A percentile compares a stretch with the other conserved stretches of the same genome.
Conservation (phyloP, 2,113 vertebrate genomes). For the Caranx ignobilis region DNA sequence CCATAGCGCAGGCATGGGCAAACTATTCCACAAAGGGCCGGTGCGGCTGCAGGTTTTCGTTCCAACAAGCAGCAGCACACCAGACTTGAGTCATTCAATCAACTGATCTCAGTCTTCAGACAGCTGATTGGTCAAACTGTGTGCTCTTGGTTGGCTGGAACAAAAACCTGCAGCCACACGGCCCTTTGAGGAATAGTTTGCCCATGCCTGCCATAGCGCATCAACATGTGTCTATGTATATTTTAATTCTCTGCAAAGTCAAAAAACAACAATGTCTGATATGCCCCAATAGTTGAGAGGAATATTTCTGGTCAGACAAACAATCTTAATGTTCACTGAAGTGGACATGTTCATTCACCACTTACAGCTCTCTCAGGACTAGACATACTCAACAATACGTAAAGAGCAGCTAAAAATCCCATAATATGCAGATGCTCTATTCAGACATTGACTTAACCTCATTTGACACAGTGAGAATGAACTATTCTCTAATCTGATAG, state of each 20-base stretch:
- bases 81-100: no score
- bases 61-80: no score
- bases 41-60: no score
- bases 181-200: no score
- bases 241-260: conserved; percentile 1
- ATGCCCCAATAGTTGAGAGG: neutral
- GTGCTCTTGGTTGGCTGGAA: no score
- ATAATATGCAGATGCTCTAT: conserved; percentile 22
- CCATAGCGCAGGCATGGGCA: conserved; percentile 12
- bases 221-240: neutral
- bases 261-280: conserved; percentile 30
- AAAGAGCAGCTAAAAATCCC: conserved; percentile 18
- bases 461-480: conserved; percentile 28
- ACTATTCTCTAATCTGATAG: conserved; percentile 45
- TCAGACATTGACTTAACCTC: conserved; percentile 10
- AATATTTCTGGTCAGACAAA: conserved; percentile 33
- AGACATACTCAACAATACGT: conserved; percentile 4
- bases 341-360: conserved; percentile 25
- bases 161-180: no score
- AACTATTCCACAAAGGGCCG: no score
- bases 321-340: conserved; percentile 19
- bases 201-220: no score
- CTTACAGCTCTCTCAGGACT: neutral
- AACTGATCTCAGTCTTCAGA: no score
- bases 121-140: no score